Evolutionary conservation across 2,888 invertebrate genomes (phyloP).

Genomic region (Rhogogaster chlorosoma): DNA sequence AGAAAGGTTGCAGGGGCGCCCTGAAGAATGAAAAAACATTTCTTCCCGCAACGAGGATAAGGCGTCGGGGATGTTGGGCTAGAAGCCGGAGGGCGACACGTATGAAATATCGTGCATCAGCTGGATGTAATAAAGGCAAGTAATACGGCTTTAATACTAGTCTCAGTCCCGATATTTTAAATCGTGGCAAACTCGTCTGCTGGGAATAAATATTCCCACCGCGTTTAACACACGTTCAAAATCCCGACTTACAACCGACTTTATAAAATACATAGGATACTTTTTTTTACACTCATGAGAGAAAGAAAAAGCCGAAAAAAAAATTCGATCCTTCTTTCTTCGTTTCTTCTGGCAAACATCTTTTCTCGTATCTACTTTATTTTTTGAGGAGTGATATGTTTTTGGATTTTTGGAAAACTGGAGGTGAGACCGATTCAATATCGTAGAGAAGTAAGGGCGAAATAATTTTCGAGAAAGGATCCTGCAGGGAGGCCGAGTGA

Average conservation of each 20-base stretch:
- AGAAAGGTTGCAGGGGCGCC: neutral
- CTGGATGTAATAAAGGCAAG: slow-evolving; percentile 13
- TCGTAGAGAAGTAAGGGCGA: neutral
- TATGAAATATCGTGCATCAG: slow-evolving; percentile 37
- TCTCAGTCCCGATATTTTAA: slow-evolving; percentile 3
- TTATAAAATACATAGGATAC: neutral
- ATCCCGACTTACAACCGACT: neutral
- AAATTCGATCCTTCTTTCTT: neutral
- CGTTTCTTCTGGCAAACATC: too few relatives aligned
- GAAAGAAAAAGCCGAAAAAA: too few relatives aligned
- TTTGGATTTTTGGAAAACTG: neutral
- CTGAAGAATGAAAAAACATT: neutral
- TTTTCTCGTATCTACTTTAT: too few relatives aligned
- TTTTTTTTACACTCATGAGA: neutral
- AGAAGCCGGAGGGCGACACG: neutral
- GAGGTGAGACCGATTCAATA: neutral
- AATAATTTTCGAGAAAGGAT: slow-evolving; percentile 32
- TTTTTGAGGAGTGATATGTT: too few relatives aligned
- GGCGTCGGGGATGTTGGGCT: neutral
- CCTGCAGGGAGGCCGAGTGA: slow-evolving; percentile 10
- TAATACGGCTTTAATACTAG: slow-evolving; percentile 15
- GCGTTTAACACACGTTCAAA: neutral
- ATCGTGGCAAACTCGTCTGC: neutral
- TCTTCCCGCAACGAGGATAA: neutral
- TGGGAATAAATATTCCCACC: neutral